Evolutionary conservation across 1,140 invertebrate genomes (phyloP).

Genomic region (Drosophila elegans): DNA sequence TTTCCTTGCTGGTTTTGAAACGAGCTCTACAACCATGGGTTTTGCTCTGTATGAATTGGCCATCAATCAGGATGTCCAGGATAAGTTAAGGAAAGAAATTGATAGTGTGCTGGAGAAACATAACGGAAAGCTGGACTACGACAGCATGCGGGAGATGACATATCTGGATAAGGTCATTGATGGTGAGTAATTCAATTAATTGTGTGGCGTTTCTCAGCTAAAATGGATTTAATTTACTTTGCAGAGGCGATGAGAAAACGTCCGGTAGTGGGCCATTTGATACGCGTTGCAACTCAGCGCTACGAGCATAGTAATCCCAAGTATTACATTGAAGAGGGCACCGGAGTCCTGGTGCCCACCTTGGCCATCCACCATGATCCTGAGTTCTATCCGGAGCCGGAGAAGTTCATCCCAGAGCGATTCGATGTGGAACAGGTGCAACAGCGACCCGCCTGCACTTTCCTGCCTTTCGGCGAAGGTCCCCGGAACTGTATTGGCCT

Average conservation of each 20-base stretch:
- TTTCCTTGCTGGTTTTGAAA: slow-evolving; percentile 87
- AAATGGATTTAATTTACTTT: neutral
- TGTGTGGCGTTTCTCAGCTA: neutral
- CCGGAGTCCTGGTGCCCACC: slow-evolving; percentile 87
- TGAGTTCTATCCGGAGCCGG: slow-evolving; percentile 72
- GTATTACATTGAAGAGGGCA: slow-evolving; percentile 87
- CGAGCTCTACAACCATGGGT: slow-evolving; percentile 86
- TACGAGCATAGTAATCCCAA: slow-evolving; percentile 87
- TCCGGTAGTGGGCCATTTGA: slow-evolving; percentile 87
- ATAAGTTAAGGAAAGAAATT: slow-evolving; percentile 83
- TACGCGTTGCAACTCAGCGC: slow-evolving; percentile 85
- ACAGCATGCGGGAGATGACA: slow-evolving; percentile 68
- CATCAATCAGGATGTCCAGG: slow-evolving; percentile 86
- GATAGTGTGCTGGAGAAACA: slow-evolving; percentile 84
- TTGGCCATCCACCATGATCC: slow-evolving; percentile 87
- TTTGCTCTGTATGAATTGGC: slow-evolving; percentile 86
- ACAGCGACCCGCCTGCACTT: slow-evolving; percentile 56
- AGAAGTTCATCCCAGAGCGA: slow-evolving; percentile 87
- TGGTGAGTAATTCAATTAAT: slow-evolving; percentile 28
- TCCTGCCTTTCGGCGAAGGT: slow-evolving; percentile 65
- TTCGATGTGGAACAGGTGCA: slow-evolving; percentile 84
- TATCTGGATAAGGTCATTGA: slow-evolving; percentile 73
- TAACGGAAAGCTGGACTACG: slow-evolving; percentile 65
- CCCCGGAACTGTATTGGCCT: slow-evolving; percentile 85
- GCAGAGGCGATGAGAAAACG: slow-evolving; percentile 88